Evolutionary conservation across 2,797 vertebrate genomes (phyloP).

Genomic region (Columba guinea): DNA sequence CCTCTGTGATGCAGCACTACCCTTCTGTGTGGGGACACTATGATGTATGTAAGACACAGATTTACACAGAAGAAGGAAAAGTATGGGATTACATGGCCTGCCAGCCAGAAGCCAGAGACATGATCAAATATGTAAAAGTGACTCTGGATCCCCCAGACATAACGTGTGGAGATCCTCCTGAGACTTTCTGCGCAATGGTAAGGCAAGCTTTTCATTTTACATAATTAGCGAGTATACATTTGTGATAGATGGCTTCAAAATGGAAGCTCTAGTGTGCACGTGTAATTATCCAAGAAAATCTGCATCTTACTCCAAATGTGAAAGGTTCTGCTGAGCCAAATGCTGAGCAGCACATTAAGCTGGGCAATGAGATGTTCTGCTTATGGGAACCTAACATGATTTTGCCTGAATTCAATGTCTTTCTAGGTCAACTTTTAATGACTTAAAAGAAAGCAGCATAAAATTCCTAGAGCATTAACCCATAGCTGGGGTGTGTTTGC

Average conservation of each 20-base stretch:
- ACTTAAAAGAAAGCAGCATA: not conserved
- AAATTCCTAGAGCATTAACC: not conserved
- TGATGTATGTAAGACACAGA: conserved; percentile 94
- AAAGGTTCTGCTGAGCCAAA: not conserved
- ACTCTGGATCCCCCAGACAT: conserved; percentile 94
- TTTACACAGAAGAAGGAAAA: conserved; percentile 93
- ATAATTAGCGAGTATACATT: not conserved
- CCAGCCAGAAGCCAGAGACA: conserved; percentile 94
- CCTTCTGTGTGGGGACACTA: conserved; percentile 96
- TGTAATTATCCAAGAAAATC: not conserved
- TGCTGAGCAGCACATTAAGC: not conserved
- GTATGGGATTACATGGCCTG: conserved; percentile 99
- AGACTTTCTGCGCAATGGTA: conserved; percentile 98
- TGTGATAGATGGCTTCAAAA: not conserved
- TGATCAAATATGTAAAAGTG: conserved; percentile 95
- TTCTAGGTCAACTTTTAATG: not conserved
- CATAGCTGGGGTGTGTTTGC: not conserved
- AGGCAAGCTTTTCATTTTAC: conserved; percentile 68
- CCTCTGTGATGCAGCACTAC: conserved; percentile 91
- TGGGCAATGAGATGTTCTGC: not conserved
- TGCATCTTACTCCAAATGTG: not conserved
- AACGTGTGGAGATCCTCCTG: conserved; percentile 96
- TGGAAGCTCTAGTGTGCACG: not conserved
- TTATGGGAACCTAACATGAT: not conserved
- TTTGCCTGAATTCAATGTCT: not conserved